A percentile compares a stretch with the other conserved stretches of the same genome.
phyloP scores from a whole-genome alignment of 2,797 vertebrate species.

The Spinus olivaceus region DNA sequence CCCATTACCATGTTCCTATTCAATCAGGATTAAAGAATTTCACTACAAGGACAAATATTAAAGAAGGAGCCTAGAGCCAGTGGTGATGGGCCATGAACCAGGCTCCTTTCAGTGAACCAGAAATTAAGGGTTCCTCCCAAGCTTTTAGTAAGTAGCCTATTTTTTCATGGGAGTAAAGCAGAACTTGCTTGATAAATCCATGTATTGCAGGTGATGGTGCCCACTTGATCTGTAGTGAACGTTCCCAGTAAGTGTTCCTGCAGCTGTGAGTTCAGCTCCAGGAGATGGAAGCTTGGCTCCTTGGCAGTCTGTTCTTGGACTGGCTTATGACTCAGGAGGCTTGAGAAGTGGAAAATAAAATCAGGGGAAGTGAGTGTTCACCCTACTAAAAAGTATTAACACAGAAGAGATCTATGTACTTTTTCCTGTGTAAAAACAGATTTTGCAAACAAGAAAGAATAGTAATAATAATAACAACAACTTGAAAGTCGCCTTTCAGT shows the following conservation, averaged over 20 bases:
- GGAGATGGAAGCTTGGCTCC: not conserved
- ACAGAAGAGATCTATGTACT: not conserved
- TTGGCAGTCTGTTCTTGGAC: not conserved
- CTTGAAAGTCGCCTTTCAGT: not conserved
- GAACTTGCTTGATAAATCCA: not conserved
- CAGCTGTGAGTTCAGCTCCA: fast-evolving
- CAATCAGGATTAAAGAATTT: not conserved
- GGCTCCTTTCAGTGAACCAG: not conserved
- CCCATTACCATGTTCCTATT: not conserved
- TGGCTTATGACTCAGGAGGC: not conserved
- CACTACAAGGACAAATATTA: not conserved
- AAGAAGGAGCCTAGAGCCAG: not conserved
- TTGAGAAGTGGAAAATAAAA: not conserved
- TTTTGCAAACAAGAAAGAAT: not conserved
- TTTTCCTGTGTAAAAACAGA: not conserved
- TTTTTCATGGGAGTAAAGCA: not conserved
- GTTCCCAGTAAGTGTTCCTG: not conserved
- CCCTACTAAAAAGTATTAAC: not conserved
- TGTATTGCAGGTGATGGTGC: not conserved
- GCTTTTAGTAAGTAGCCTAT: not conserved
- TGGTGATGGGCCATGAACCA: not conserved
- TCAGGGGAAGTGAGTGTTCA: not conserved
- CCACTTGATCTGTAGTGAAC: not conserved
- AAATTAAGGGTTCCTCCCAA: not conserved
- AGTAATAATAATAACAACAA: not conserved